Evolutionary conservation across 2,888 invertebrate species (phyloP).

Genomic region (Syrista parreyssii): DNA sequence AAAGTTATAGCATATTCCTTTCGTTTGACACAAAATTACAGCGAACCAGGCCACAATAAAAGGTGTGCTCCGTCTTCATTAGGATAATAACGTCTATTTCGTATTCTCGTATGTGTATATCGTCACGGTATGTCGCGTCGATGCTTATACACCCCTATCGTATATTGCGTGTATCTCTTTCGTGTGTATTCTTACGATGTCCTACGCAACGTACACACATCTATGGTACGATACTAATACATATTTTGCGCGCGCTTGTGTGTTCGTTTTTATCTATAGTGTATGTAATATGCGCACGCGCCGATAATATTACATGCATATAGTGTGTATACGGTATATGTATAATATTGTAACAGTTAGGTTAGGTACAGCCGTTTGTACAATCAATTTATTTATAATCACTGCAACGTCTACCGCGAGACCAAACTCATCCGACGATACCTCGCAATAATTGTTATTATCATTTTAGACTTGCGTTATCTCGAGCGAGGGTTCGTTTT

Average conservation of each 20-base stretch:
- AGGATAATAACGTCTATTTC: slow-evolving; percentile 1
- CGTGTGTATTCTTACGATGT: neutral
- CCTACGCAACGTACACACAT: neutral
- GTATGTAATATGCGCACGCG: neutral
- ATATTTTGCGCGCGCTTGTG: neutral
- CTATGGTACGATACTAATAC: too few relatives aligned
- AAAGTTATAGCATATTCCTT: neutral
- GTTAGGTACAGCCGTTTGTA: slow-evolving; percentile 3
- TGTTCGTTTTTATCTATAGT: neutral
- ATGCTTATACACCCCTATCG: neutral
- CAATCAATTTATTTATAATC: neutral
- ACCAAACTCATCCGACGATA: neutral
- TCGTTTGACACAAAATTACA: slow-evolving; percentile 4
- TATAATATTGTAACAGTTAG: neutral
- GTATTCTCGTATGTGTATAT: neutral
- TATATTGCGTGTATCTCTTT: neutral
- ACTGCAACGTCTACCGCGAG: neutral
- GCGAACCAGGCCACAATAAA: slow-evolving; percentile 11
- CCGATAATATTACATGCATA: neutral
- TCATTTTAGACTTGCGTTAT: too few relatives aligned
- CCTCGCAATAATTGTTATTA: too few relatives aligned
- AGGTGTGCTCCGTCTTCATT: neutral
- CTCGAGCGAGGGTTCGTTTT: too few relatives aligned
- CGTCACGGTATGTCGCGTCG: neutral
- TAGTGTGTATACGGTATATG: neutral